Evolutionary conservation across 2,113 vertebrate genomes (phyloP), one percentile per base, ranked within the genome.

Genomic region (Spheniscus mendiculus): DNA sequence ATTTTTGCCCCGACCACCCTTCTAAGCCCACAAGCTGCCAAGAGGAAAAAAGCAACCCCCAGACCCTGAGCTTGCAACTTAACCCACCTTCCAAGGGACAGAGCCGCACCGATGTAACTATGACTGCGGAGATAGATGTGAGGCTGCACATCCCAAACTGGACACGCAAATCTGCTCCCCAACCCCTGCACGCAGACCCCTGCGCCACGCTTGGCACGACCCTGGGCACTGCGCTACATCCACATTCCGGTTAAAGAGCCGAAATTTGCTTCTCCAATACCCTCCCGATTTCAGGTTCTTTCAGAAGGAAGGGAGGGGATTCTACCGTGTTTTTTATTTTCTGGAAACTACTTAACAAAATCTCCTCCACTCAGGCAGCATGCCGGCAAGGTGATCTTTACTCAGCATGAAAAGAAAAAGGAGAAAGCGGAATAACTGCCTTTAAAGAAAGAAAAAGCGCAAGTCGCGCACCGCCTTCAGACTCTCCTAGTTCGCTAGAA

Each of bases 181-280:
- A 50, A 50, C 6, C 29, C 27, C 83, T 17, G 58, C 23, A 13
- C 23, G 1, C 44, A 63, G 42, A n/a, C 1, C 36, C 52, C 34
- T 49, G 58, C 22, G 18, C 7, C 1, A 0, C 3, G 6, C 25
- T 55, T 11, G 26, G 29, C 44, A 4, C 0, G 3, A 11, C 23
- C 27, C 59, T 63, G 22, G 15, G 38, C 13, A 9, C 20, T 9
- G 3, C 1, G 2, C 17, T 38, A 32, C 49, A 38, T 4, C 47
- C 42, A 6, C 9, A 4, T 5, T 15, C 67, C 0, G 0, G 2
- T 9, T 4, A 1, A 66, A 55, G 38, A 72, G 29, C 16, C 16
- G 12, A 47, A 42, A 49, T 56, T 38, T 13, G 2, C 26, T 65
- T 56, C 17, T 56, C 21, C 27, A 17, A 3, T 5, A 19, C 10